Conservation (phyloP, 2,113 vertebrate species). For the Brachyhypopomus gauderio region DNA sequence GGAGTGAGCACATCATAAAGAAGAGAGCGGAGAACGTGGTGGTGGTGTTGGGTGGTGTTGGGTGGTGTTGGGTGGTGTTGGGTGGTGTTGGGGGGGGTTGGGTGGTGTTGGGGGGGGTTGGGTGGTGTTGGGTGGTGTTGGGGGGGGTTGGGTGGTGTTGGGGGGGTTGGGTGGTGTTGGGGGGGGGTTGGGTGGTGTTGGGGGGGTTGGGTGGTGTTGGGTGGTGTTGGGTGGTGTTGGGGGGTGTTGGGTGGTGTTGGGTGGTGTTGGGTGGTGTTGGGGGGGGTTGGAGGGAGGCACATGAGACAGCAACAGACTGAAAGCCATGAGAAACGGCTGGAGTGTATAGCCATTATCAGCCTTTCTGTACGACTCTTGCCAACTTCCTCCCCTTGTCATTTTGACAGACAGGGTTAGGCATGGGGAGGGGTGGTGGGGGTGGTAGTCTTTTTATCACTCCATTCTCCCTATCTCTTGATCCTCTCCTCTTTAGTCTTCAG, state of each 20-base stretch:
- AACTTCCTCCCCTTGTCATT: conserved; percentile 16
- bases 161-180: no score
- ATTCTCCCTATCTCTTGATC: conserved; percentile 23
- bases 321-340: not conserved
- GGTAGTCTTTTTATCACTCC: conserved; percentile 36
- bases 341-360: not conserved
- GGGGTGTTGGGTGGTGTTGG: no score
- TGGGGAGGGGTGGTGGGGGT: conserved; percentile 37
- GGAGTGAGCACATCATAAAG: conserved; percentile 15
- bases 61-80: no score
- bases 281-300: not conserved
- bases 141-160: no score
- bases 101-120: no score
- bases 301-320: not conserved
- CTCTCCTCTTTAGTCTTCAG: not conserved
- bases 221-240: no score
- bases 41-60: no score
- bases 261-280: no score
- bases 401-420: conserved; percentile 53
- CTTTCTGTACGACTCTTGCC: conserved; percentile 9
- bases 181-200: no score
- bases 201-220: no score
- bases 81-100: no score
- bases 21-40: not conserved
- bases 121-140: no score